Evolutionary conservation across 2,888 invertebrate genomes (phyloP).

Genomic region (Ariolimax columbianus): DNA sequence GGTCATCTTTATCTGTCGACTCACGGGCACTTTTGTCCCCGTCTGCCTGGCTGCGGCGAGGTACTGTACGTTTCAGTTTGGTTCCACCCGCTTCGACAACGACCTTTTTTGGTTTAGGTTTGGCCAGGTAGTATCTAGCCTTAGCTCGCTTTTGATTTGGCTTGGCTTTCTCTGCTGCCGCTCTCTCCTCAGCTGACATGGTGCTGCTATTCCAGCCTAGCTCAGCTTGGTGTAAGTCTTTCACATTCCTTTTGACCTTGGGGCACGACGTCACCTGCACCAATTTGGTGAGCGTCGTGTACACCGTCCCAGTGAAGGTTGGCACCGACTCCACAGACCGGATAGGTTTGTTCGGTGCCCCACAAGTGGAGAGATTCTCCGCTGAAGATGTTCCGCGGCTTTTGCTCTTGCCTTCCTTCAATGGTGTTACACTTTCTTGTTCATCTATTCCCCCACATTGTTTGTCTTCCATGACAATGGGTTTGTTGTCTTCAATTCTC

Average conservation of each 20-base stretch:
- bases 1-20: constrained; percentile 12
- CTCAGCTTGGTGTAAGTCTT: constrained; percentile 44
- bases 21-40: not conserved
- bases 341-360: not conserved
- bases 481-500: not conserved
- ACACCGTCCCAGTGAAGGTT: constrained; percentile 7
- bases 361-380: not conserved
- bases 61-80: not conserved
- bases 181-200: not conserved
- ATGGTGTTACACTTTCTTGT: not conserved
- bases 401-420: not conserved
- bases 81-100: not conserved
- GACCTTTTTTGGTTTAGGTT: not conserved
- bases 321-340: constrained; percentile 30
- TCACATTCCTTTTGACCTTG: constrained; percentile 22
- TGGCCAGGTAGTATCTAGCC: constrained; percentile 21
- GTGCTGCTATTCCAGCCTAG: constrained; percentile 42
- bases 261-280: constrained; percentile 21
- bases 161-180: constrained; percentile 31
- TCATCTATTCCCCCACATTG: no score
- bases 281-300: constrained; percentile 15
- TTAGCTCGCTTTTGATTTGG: not conserved
- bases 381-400: not conserved
- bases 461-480: not conserved
- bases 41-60: not conserved